phyloP scores from a whole-genome alignment of 2,113 vertebrate species.

The Anthoscopus minutus region DNA sequence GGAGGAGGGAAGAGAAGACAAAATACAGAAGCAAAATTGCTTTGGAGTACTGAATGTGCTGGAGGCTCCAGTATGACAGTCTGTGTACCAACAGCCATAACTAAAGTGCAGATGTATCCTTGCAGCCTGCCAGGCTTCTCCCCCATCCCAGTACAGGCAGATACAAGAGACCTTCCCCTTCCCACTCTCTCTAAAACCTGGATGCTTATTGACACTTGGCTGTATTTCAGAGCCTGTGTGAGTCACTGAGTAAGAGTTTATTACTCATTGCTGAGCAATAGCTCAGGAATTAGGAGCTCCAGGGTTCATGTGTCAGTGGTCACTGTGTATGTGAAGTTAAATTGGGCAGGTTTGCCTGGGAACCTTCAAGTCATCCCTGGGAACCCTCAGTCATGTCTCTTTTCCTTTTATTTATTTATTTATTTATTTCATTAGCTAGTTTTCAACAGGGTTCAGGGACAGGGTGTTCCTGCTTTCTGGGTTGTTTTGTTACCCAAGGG shows the following conservation, averaged over 20 bases:
- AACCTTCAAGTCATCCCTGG: not conserved
- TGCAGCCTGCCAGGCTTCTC: not conserved
- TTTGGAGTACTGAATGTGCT: not conserved
- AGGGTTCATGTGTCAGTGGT: not conserved
- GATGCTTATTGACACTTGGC: not conserved
- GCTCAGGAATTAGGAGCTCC: conserved; percentile 30
- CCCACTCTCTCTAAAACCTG: not conserved
- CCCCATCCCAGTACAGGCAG: not conserved
- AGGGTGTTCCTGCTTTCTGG: conserved; percentile 31
- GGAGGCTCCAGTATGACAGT: not conserved
- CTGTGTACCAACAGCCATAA: not conserved
- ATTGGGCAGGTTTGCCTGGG: conserved; percentile 14
- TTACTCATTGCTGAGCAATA: conserved; percentile 60
- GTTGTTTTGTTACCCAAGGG: conserved; percentile 28
- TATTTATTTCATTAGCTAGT: not conserved
- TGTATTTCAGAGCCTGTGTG: not conserved
- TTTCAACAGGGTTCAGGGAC: conserved; percentile 10
- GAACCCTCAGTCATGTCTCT: not conserved
- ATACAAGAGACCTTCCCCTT: not conserved
- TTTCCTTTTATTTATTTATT: not conserved
- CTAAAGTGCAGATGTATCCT: not conserved
- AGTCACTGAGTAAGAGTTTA: not conserved
- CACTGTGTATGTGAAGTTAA: not conserved
- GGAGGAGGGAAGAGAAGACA: not conserved
- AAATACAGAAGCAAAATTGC: not conserved